A percentile compares a stretch with the other conserved stretches of the same genome.
Conservation (phyloP, 2,888 invertebrate genomes). For the Galeruca laticollis region DNA sequence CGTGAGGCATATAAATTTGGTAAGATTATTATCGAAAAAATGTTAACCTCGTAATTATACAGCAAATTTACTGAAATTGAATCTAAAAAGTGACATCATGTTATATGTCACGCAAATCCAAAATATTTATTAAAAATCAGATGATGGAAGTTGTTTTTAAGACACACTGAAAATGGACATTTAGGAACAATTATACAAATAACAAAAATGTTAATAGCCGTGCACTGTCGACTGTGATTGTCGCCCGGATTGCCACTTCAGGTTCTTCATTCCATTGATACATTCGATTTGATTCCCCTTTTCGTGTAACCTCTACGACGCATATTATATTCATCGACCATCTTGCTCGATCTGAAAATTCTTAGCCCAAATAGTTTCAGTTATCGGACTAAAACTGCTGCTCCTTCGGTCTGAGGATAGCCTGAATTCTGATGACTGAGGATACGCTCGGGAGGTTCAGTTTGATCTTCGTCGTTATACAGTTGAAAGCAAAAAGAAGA, state of each 20-base stretch:
- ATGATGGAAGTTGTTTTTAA: constrained; percentile 43
- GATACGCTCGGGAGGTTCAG: neutral
- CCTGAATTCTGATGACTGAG: neutral
- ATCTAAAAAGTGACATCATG: no score
- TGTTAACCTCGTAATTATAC: no score
- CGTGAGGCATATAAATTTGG: no score
- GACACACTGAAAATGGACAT: constrained; percentile 55
- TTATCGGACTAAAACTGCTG: neutral
- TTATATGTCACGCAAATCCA: no score
- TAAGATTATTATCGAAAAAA: no score
- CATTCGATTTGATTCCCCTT: neutral
- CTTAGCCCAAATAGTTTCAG: constrained; percentile 48
- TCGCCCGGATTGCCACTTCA: constrained; percentile 63
- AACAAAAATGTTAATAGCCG: constrained; percentile 55
- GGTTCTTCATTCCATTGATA: constrained; percentile 53
- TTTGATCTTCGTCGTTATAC: constrained; percentile 12
- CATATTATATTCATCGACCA: neutral
- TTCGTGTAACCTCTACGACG: constrained; percentile 4
- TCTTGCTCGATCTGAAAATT: constrained; percentile 26
- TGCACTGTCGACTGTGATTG: constrained; percentile 62
- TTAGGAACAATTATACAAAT: constrained; percentile 51
- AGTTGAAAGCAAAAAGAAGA: constrained; percentile 41
- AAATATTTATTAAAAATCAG: constrained; percentile 21
- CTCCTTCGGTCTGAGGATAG: neutral
- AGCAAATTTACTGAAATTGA: no score